Evolutionary conservation across 2,113 vertebrate species (phyloP).

Genomic region (Thalassarche chlororhynchos): DNA sequence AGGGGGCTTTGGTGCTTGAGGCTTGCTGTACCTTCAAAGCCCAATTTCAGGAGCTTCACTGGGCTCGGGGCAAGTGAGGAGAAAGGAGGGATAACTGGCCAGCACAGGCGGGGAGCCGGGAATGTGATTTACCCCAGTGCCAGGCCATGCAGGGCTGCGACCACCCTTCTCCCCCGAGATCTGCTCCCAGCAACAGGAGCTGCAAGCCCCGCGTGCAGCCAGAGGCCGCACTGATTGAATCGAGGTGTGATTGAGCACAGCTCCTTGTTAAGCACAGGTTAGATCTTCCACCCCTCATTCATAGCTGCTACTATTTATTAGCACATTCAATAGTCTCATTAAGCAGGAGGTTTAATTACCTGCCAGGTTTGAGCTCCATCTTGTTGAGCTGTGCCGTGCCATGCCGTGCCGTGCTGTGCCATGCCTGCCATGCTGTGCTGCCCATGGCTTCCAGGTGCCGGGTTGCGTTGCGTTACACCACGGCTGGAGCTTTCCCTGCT

Average conservation of each 20-base stretch:
- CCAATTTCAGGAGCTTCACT: neutral
- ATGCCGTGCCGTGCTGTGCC: neutral
- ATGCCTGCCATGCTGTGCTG: neutral
- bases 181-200: neutral
- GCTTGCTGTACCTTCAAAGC: neutral
- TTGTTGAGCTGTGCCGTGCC: neutral
- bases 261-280: neutral
- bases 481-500: neutral
- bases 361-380: neutral
- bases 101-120: neutral
- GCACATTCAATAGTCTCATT: neutral
- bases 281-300: neutral
- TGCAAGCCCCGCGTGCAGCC: neutral
- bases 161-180: neutral
- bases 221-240: rapidly evolving
- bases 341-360: conserved; percentile 28
- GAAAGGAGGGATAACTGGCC: neutral
- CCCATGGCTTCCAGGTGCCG: neutral
- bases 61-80: neutral
- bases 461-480: neutral
- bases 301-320: conserved; percentile 14
- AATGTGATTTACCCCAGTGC: neutral
- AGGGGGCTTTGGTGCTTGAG: neutral
- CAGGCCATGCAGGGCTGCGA: neutral
- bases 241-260: neutral